Percentiles rank a stretch among this genome's conserved stretches.
phyloP scores from a whole-genome alignment of 2,113 vertebrate species.

The Gobius niger region DNA sequence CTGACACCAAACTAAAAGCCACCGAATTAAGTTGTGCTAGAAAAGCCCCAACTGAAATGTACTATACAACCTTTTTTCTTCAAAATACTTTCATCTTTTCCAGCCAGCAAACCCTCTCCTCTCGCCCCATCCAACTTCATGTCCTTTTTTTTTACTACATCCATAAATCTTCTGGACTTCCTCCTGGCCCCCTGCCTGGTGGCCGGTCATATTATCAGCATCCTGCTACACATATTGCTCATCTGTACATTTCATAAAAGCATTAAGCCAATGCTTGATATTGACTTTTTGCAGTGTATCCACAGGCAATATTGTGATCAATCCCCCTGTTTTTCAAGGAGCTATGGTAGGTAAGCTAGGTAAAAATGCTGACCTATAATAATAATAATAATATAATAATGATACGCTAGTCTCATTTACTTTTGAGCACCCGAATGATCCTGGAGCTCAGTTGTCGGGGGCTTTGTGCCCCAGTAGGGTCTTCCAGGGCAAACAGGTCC shows the following conservation, averaged over 20 bases:
- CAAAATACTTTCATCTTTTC: not conserved
- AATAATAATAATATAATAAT: too few species aligned
- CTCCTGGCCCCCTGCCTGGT: not conserved
- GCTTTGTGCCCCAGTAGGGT: too few species aligned
- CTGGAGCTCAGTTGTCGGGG: too few species aligned
- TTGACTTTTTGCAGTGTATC: too few species aligned
- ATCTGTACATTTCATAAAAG: not conserved
- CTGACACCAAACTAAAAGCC: too few species aligned
- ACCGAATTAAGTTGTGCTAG: not conserved
- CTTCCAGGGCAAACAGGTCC: too few species aligned
- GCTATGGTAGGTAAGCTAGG: too few species aligned
- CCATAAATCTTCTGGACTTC: not conserved
- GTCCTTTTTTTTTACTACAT: not conserved
- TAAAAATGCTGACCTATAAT: too few species aligned
- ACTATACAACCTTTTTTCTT: not conserved
- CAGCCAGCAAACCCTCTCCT: not conserved
- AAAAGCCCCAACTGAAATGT: not conserved
- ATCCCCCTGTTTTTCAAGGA: too few species aligned
- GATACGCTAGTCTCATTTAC: too few species aligned
- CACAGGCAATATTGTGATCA: not conserved
- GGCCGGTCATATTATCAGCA: not conserved
- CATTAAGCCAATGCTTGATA: too few species aligned
- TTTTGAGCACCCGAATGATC: too few species aligned
- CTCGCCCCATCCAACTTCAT: not conserved
- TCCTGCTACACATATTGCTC: not conserved